phyloP scores from a whole-genome alignment of 35 echinoderm and acorn worm genomes.

The Acanthaster planci region DNA sequence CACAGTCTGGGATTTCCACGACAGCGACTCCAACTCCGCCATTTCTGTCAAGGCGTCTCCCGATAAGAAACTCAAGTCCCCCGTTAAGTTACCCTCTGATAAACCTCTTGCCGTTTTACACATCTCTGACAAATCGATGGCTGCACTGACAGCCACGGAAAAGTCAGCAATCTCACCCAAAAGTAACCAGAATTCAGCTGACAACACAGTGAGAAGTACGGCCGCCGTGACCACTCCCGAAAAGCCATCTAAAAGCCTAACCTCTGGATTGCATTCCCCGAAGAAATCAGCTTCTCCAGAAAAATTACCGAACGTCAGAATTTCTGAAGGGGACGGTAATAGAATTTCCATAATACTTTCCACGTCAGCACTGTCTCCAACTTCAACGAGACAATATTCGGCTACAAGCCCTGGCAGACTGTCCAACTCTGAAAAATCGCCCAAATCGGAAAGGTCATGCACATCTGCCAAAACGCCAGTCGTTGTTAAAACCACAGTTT shows the following conservation, averaged over 20 bases:
- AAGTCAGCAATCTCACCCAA: background rate
- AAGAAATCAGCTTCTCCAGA: background rate
- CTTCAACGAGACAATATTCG: background rate
- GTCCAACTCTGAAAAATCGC: background rate
- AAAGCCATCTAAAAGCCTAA: background rate
- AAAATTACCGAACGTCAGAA: conserved; percentile 17
- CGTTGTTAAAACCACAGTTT: no score
- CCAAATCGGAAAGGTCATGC: background rate
- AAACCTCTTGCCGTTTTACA: conserved; percentile 8
- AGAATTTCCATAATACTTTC: background rate
- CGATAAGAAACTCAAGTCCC: background rate
- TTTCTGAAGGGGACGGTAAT: conserved; percentile 5
- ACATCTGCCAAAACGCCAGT: no score
- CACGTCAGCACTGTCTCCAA: background rate
- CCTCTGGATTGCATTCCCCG: background rate
- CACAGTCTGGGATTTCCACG: conserved; percentile 20
- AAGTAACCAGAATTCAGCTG: no score
- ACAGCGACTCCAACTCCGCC: background rate
- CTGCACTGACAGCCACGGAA: background rate
- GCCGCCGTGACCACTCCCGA: no score
- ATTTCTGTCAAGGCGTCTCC: background rate
- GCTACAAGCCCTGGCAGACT: background rate
- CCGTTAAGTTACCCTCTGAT: background rate
- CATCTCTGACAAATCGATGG: background rate
- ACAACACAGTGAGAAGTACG: no score